Percentiles rank a stretch among this genome's conserved stretches.
These are phyloP conservation scores for Nomada flava DNA, from an alignment of 2,888 invertebrate species.

Conservation along the genomic window DNA sequence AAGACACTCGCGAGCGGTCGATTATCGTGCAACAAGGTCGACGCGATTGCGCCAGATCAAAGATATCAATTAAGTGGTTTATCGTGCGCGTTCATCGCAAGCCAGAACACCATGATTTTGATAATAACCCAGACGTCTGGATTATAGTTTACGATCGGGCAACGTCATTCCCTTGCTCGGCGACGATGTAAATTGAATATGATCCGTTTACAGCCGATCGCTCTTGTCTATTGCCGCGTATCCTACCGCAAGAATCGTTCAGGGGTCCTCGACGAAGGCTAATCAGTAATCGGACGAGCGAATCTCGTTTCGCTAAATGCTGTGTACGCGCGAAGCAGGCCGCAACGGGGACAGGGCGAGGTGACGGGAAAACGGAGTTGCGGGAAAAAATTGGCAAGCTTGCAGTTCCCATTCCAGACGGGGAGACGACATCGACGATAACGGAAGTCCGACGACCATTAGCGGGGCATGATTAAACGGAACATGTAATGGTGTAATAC, in stretches of 20 bases:
- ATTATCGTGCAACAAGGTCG: constrained; percentile 35
- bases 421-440: constrained; percentile 58
- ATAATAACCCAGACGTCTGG: constrained; percentile 42
- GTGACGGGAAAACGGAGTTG: background rate
- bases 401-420: constrained; percentile 21
- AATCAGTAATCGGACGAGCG: background rate
- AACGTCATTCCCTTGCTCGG: background rate
- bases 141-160: constrained; percentile 28
- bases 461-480: constrained; percentile 75
- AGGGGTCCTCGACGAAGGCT: background rate
- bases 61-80: constrained; percentile 17
- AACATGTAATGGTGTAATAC: constrained; percentile 76
- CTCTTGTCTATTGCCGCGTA: no score
- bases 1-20: background rate
- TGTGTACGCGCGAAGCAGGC: background rate
- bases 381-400: background rate
- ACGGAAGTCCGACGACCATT: constrained; percentile 66
- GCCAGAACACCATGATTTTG: constrained; percentile 24
- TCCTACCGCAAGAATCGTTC: no score
- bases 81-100: constrained; percentile 19
- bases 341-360: background rate
- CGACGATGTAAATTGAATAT: background rate
- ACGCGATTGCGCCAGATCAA: constrained; percentile 31
- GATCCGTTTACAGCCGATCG: no score
- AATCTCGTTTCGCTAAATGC: background rate